phyloP scores from a whole-genome alignment of 2,113 vertebrate species.

The Ageneiosus marmoratus region DNA sequence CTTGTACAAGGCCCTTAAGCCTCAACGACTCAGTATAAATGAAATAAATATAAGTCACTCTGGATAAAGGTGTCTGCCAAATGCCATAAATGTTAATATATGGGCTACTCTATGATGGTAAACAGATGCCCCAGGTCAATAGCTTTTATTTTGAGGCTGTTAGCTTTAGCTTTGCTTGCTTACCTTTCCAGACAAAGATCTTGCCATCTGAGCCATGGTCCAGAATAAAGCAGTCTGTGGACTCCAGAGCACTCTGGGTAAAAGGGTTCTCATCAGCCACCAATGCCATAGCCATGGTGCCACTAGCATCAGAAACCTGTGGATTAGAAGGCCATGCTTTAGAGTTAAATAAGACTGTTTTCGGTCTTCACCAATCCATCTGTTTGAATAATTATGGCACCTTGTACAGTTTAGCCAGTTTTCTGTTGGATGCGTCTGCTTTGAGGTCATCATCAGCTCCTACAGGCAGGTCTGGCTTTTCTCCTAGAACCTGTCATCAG shows the following conservation, averaged over 20 bases:
- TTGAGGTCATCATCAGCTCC: constrained; percentile 76
- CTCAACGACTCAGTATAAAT: too few species aligned
- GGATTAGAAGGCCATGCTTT: background rate
- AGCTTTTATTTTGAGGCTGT: background rate
- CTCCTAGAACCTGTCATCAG: constrained; percentile 82
- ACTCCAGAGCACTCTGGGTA: constrained; percentile 82
- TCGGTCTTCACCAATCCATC: background rate
- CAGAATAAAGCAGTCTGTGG: constrained; percentile 95
- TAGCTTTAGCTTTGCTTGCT: background rate
- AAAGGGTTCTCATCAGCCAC: constrained; percentile 97
- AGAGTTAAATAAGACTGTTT: background rate
- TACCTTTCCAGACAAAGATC: constrained; percentile 99
- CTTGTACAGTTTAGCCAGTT: constrained; percentile 94
- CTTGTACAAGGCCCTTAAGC: too few species aligned
- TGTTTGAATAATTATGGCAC: constrained; percentile 60
- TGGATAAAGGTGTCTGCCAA: too few species aligned
- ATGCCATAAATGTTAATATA: too few species aligned
- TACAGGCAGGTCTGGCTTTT: constrained; percentile 83
- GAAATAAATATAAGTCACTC: too few species aligned
- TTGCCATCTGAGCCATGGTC: constrained; percentile 90
- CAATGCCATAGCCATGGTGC: constrained; percentile 83
- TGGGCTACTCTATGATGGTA: too few species aligned
- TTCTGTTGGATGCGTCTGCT: constrained; percentile 85
- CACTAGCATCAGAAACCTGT: constrained; percentile 87
- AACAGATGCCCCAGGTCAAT: too few species aligned